Base-by-base conservation (phyloP, 2,113 vertebrate genomes). In the Lycaon pictus region DNA sequence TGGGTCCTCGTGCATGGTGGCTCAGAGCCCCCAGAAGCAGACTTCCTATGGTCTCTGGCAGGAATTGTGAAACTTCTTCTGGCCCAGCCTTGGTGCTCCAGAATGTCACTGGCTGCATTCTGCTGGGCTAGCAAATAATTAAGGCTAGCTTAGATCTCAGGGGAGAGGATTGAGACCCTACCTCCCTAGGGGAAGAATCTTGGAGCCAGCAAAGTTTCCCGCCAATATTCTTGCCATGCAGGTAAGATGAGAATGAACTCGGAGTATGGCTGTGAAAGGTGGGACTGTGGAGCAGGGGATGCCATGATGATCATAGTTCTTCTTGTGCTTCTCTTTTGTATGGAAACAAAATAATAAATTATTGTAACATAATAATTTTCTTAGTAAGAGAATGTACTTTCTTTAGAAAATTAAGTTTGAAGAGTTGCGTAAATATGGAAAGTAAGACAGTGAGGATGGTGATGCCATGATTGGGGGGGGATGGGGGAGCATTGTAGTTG, bases 1-100 rank as follows among this genome's bases (percentile, higher is more conserved):
- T 1, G 8, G 3, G 15, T 27, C 43, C 32, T 20, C 7, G 16
- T 1, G 1, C 0, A 0, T 17, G 4, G 69, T 29, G 81, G 81
- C 91, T 76, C 32, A 51, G 11, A 22, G 3, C 79, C 13, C 56
- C 11, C 7, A 12, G 11, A 35, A 1, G 7, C 62, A 0, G 1
- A 56, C 76, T 53, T 23, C n/a, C 25, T 53, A 3, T 0, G 6
- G 22, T 29, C 43, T 63, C 69, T 32, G 23, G 29, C 43, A 10
- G 69, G 35, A 15, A 16, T 11, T 11, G 6, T 23, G 27, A 7
- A n/a, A 19, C 19, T 56, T 7, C 53, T 29, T 22, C 53, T 15
- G 48, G 88, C 15, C 23, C 3, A 10, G 2, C n/a, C 23, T 55
- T 20, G 48, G 60, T 35, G 35, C 60, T 15, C 88, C 48, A 3